A percentile compares a stretch with the other conserved stretches of the same genome.
Evolutionary conservation across 2,888 invertebrate species (phyloP).

Genomic region (Diarsia dahlii): DNA sequence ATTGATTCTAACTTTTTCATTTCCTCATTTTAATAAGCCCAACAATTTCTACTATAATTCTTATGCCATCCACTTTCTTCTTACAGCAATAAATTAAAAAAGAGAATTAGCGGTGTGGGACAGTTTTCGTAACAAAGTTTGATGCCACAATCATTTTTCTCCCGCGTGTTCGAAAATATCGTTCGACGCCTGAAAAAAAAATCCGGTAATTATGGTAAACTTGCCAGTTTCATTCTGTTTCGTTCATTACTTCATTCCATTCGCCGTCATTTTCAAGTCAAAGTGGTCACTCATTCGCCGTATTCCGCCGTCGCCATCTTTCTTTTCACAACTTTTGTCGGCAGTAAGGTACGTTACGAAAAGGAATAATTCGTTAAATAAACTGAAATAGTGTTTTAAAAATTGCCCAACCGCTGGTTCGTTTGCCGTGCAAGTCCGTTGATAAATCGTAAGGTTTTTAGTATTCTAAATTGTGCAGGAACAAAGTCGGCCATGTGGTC

Average conservation of each 20-base stretch:
- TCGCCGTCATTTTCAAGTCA: constrained; percentile 61
- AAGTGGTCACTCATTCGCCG: constrained; percentile 68
- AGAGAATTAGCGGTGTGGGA: not conserved
- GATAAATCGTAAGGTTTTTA: constrained; percentile 62
- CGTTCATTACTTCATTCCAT: constrained; percentile 58
- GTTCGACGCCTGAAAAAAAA: constrained; percentile 48
- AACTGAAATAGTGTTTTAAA: constrained; percentile 61
- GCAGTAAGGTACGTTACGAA: constrained; percentile 86
- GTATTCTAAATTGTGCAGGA: constrained; percentile 62
- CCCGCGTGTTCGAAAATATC: constrained; percentile 42
- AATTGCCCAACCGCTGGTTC: constrained; percentile 52
- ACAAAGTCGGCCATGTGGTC: constrained; percentile 86
- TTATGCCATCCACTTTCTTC: not conserved
- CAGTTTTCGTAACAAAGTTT: constrained; percentile 9
- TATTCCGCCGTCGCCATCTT: constrained; percentile 85
- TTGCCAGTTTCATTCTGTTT: constrained; percentile 57
- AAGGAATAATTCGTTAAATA: constrained; percentile 71
- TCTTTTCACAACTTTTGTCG: constrained; percentile 87
- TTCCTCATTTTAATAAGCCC: not conserved
- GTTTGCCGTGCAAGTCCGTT: constrained; percentile 55
- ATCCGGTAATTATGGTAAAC: constrained; percentile 61
- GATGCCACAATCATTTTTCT: constrained; percentile 43
- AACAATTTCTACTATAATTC: not conserved
- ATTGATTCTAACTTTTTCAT: no score
- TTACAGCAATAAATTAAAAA: constrained; percentile 10